Evolutionary conservation across 2,888 invertebrate genomes (phyloP).

Genomic region (Brachylomia viminalis): DNA sequence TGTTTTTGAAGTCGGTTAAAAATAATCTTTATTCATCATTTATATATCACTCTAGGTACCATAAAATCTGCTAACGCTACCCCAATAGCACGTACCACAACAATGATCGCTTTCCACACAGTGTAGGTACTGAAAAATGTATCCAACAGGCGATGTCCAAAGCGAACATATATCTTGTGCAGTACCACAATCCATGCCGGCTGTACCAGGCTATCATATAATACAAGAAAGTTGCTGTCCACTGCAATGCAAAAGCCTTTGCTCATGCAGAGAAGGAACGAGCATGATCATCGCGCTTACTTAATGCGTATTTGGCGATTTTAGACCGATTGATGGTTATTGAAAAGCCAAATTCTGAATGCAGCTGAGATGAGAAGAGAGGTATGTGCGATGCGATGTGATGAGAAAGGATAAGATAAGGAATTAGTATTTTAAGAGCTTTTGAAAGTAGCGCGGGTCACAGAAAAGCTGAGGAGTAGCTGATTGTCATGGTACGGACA

Average conservation of each 20-base stretch:
- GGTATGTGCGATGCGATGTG: neutral
- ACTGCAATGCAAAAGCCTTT: neutral
- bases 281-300: neutral
- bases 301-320: neutral
- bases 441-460: neutral
- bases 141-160: constrained; percentile 49
- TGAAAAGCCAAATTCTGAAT: neutral
- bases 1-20: too few species aligned
- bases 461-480: neutral
- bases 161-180: constrained; percentile 55
- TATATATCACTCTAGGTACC: too few species aligned
- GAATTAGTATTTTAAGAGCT: neutral
- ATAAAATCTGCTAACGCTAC: constrained; percentile 63
- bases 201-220: constrained; percentile 49
- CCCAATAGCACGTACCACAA: constrained; percentile 34
- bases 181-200: constrained; percentile 24
- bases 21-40: too few species aligned
- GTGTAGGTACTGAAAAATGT: constrained; percentile 68
- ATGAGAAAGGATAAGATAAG: neutral
- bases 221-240: neutral
- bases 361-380: too few species aligned
- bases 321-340: neutral
- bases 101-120: constrained; percentile 70
- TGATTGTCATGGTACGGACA: neutral
- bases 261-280: neutral